Evolutionary conservation across 2,888 invertebrate genomes (phyloP), one percentile per base, ranked within the genome.

Genomic region (Lottia gigantea): DNA sequence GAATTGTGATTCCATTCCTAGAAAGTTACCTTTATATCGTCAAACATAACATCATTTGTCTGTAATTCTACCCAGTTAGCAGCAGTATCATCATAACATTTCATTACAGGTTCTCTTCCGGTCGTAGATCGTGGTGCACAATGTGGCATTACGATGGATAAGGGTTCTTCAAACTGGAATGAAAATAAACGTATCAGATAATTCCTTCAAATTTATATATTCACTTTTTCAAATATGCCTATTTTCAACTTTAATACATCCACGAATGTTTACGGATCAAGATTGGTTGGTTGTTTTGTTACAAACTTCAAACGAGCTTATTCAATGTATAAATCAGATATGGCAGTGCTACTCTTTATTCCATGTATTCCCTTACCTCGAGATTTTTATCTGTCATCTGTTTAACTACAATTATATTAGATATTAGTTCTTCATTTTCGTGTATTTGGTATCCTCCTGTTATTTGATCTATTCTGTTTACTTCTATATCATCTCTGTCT

Each of bases 391-490:
- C 40, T 11, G 40, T 40, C 40, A 71, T 66, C 15, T 78, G 78
- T 14, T 68, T 73, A 14, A 85, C 66, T n/a, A 71, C 66, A 62
- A 87, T 76, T 31, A 86, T 82, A 71, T 86, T 83, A 72, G 86
- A 83, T 70, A 86, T 78, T 11, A 87, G 80, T 64, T 87, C 87
- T 68, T 86, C 86, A 25, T 80, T 80, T 64, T 83, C 81, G 0
- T 68, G 71, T 25, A 86, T 70, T 1, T 68, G 66, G n/a, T 85
- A 66, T 25, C 73, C 67, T 3, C 77, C 82, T 2, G 76, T 71
- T n/a, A 81, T 74, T 67, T 83, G 83, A 63, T 79, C 77, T 19
- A 84, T 68, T 31, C 74, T 70, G 8, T 72, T 74, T 25, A 83
- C 82, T 31, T 74, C 73, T 15, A 85, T 68, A 61, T 84, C 81